Percentiles rank a stretch among this genome's conserved stretches.
Evolutionary conservation across 2,797 vertebrate species (phyloP).

Genomic region (Tiaroga cobitis): DNA sequence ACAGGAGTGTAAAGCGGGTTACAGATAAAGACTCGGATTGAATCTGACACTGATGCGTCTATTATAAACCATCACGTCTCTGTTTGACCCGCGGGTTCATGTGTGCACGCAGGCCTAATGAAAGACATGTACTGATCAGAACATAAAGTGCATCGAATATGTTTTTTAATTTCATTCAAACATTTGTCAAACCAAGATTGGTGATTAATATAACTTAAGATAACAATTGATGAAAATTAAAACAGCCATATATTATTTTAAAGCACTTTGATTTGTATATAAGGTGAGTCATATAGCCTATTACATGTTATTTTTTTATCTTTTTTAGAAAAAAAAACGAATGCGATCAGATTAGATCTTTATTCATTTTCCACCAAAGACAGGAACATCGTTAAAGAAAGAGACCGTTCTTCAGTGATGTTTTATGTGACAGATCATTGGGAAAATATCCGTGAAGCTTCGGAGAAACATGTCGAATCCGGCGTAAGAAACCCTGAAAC

Average conservation of each 20-base stretch:
- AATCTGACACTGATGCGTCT: neutral
- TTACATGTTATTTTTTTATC: neutral
- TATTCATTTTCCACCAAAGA: neutral
- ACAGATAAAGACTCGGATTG: constrained; percentile 14
- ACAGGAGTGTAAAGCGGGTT: constrained; percentile 19
- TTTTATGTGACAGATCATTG: neutral
- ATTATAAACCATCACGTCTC: neutral
- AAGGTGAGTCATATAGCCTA: neutral
- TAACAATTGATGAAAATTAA: neutral
- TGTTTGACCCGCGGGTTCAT: neutral
- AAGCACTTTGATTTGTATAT: neutral
- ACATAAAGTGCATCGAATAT: neutral
- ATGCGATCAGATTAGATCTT: neutral
- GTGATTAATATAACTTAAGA: no score
- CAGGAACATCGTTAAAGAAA: neutral
- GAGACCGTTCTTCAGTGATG: no score
- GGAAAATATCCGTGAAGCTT: no score
- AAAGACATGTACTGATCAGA: neutral
- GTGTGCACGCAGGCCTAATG: neutral
- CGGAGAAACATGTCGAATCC: neutral
- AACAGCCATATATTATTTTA: neutral
- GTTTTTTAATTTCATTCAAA: neutral
- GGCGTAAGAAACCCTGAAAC: neutral
- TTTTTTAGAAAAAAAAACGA: neutral
- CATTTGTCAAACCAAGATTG: neutral